phyloP scores from a whole-genome alignment of 2,797 vertebrate species.

The Macroramphosus scolopax region DNA sequence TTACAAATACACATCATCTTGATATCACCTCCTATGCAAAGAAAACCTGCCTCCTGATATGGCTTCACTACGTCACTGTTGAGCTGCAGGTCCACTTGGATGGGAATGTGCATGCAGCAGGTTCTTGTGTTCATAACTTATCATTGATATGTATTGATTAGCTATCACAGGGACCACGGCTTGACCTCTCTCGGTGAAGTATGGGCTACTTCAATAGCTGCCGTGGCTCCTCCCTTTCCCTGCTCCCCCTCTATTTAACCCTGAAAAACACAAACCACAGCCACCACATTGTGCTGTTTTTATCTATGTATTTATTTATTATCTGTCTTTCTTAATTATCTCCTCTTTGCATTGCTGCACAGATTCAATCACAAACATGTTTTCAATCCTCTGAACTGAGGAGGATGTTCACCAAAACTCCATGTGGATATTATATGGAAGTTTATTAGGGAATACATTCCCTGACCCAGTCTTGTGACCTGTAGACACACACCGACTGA shows the following conservation, averaged over 20 bases:
- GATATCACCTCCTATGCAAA: too few relatives aligned
- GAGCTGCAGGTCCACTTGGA: neutral
- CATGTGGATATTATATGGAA: too few relatives aligned
- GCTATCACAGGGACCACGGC: constrained; percentile 35
- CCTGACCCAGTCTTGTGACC: neutral
- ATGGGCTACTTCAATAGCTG: constrained; percentile 36
- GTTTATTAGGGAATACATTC: too few relatives aligned
- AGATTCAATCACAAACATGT: neutral
- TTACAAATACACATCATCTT: too few relatives aligned
- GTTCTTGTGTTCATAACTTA: constrained; percentile 49
- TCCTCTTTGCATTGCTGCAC: too few relatives aligned
- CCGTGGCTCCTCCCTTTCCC: constrained; percentile 16
- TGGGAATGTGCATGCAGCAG: constrained; percentile 28
- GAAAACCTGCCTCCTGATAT: too few relatives aligned
- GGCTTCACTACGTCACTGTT: neutral
- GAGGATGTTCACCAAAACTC: too few relatives aligned
- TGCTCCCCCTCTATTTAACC: constrained; percentile 28
- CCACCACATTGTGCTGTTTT: constrained; percentile 7
- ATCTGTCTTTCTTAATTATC: too few relatives aligned
- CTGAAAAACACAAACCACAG: constrained; percentile 45
- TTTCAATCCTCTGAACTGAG: neutral
- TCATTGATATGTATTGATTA: constrained; percentile 63
- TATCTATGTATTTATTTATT: constrained; percentile 1
- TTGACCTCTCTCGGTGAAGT: constrained; percentile 58
- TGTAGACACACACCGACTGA: neutral